Percentiles rank a stretch among this genome's conserved stretches.
Conservation (phyloP, 2,797 vertebrate genomes). For the Anas acuta region DNA sequence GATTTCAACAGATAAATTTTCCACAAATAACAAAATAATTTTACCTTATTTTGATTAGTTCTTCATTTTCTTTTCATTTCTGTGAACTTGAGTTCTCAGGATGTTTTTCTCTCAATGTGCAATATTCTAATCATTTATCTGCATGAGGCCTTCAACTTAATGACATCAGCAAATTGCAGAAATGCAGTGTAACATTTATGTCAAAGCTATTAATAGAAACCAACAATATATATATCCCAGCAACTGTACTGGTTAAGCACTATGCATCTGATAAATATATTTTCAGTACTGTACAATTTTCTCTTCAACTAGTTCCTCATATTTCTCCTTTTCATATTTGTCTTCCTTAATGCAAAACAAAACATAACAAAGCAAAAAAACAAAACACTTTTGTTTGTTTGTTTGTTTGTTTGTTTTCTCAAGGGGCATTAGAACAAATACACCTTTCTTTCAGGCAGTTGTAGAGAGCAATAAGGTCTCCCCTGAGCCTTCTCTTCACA, state of each 20-base stretch:
- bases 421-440: too few relatives aligned
- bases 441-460: too few relatives aligned
- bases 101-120: not conserved
- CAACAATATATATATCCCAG: accelerated
- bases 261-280: not conserved
- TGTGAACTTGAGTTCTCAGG: not conserved
- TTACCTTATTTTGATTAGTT: not conserved
- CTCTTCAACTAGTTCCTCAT: not conserved
- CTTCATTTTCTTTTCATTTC: not conserved
- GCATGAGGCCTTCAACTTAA: not conserved
- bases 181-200: not conserved
- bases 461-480: too few relatives aligned
- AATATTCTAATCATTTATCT: not conserved
- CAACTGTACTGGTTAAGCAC: not conserved
- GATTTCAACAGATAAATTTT: not conserved
- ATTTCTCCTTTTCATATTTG: not conserved
- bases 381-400: too few relatives aligned
- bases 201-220: not conserved
- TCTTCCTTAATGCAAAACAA: too few relatives aligned
- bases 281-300: not conserved
- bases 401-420: too few relatives aligned
- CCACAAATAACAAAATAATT: not conserved
- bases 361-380: too few relatives aligned
- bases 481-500: too few relatives aligned
- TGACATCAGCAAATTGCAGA: not conserved